Conservation (phyloP, 1,140 invertebrate species). For the Brachionus plicatilis region DNA sequence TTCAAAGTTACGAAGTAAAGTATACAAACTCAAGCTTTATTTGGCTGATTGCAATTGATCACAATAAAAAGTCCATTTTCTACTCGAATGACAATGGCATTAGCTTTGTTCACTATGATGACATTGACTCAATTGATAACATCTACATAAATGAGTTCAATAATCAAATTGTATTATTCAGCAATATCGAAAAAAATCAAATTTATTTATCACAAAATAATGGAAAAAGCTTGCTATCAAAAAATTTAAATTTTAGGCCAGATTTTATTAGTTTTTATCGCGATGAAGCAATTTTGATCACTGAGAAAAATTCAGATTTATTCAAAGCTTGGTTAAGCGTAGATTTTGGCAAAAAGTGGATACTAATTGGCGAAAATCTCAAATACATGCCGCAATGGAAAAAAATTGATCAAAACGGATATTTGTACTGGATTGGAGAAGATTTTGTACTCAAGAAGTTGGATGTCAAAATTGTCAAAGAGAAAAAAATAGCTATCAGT, state of each 20-base stretch:
- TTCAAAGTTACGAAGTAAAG: background rate
- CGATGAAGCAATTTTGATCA: background rate
- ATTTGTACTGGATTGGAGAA: background rate
- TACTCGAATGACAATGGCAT: background rate
- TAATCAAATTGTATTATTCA: background rate
- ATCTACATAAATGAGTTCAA: background rate
- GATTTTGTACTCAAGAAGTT: background rate
- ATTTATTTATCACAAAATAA: conserved; percentile 11
- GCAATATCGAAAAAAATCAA: background rate
- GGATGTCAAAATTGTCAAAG: background rate
- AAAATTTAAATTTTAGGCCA: background rate
- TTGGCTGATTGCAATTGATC: background rate
- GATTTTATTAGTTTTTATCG: background rate
- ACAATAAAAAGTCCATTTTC: background rate
- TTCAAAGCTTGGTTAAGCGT: background rate
- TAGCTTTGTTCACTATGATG: background rate
- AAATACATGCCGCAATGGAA: background rate
- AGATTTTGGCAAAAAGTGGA: background rate
- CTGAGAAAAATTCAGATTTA: background rate
- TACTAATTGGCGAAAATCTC: background rate
- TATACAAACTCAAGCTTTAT: background rate
- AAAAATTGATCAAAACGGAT: background rate
- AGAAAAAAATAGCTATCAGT: background rate
- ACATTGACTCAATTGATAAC: background rate
- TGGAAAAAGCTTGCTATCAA: background rate